These are phyloP conservation scores for Caenorhabditis inopinata DNA, from an alignment of 1,140 invertebrate genomes.

Conservation along the genomic window DNA sequence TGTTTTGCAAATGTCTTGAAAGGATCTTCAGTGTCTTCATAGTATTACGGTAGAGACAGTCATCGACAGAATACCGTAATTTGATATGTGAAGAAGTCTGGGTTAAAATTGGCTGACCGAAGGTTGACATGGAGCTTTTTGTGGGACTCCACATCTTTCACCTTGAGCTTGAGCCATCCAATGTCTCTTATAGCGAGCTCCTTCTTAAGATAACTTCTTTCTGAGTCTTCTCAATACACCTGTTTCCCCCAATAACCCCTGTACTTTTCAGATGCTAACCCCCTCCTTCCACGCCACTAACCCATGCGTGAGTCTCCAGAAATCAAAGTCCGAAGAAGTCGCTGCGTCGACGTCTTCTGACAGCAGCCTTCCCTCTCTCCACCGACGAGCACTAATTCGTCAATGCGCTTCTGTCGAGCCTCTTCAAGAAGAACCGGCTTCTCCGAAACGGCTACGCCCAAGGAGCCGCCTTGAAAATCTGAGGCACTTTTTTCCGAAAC, in stretches of 20 bases:
- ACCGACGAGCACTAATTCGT: conserved; percentile 6
- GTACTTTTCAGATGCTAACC: not conserved
- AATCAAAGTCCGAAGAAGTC: conserved; percentile 15
- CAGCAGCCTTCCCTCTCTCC: not conserved
- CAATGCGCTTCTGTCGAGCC: conserved; percentile 9
- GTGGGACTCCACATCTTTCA: no score
- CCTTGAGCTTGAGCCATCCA: no score
- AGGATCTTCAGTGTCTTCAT: no score
- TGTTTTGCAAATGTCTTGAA: no score
- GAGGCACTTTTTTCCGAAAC: not conserved
- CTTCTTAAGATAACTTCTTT: no score
- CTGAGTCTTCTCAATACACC: no score
- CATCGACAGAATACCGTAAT: no score
- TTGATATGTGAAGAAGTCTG: no score
- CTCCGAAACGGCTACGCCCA: not conserved
- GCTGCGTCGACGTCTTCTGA: not conserved
- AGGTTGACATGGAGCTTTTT: no score
- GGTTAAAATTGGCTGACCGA: no score
- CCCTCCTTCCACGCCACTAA: conserved; percentile 4
- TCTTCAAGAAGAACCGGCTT: not conserved
- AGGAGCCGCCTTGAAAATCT: not conserved
- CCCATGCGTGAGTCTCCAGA: not conserved
- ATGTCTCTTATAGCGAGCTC: no score
- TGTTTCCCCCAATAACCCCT: not conserved
- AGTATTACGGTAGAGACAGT: no score